Percentiles rank a stretch among this genome's conserved stretches.
Conservation (phyloP, 2,888 invertebrate genomes). For the Euspilapteryx auroguttella region DNA sequence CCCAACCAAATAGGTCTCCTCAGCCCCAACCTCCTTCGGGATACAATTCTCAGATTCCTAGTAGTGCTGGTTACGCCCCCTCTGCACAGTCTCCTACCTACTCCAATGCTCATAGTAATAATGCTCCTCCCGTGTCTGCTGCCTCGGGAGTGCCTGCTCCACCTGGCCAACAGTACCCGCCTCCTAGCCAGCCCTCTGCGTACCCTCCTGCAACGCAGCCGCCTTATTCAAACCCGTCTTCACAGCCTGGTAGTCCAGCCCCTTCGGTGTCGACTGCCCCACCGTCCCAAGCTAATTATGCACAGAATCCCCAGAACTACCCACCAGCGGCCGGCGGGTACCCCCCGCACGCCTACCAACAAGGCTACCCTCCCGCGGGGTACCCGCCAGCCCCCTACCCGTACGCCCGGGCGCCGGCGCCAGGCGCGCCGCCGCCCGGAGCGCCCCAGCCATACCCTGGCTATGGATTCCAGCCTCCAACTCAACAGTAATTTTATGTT, state of each 20-base stretch:
- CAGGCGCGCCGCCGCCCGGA: slow-evolving; percentile 70
- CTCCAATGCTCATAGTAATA: slow-evolving; percentile 59
- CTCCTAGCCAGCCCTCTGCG: slow-evolving; percentile 64
- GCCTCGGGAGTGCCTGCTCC: slow-evolving; percentile 55
- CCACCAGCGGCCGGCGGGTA: slow-evolving; percentile 42
- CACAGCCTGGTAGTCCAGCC: slow-evolving; percentile 53
- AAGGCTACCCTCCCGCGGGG: slow-evolving; percentile 55
- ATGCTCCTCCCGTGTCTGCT: slow-evolving; percentile 46
- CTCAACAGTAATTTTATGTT: slow-evolving; percentile 66
- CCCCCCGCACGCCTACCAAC: slow-evolving; percentile 55
- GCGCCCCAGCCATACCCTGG: slow-evolving; percentile 76
- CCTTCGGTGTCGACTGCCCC: slow-evolving; percentile 55
- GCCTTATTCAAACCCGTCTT: slow-evolving; percentile 57
- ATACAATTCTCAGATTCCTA: slow-evolving; percentile 60
- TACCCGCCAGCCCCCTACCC: slow-evolving; percentile 62
- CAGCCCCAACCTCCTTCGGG: slow-evolving; percentile 60
- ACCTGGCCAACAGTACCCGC: slow-evolving; percentile 66
- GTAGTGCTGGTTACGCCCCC: slow-evolving; percentile 63
- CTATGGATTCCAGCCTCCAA: slow-evolving; percentile 79
- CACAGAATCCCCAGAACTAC: slow-evolving; percentile 54
- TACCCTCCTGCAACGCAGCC: slow-evolving; percentile 66
- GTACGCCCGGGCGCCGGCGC: slow-evolving; percentile 62
- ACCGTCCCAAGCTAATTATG: slow-evolving; percentile 60
- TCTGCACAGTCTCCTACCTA: slow-evolving; percentile 66
- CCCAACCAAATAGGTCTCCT: slow-evolving; percentile 56